Conservation (phyloP, 1,140 invertebrate species). For the Pseudomyrmex flavicornis region DNA sequence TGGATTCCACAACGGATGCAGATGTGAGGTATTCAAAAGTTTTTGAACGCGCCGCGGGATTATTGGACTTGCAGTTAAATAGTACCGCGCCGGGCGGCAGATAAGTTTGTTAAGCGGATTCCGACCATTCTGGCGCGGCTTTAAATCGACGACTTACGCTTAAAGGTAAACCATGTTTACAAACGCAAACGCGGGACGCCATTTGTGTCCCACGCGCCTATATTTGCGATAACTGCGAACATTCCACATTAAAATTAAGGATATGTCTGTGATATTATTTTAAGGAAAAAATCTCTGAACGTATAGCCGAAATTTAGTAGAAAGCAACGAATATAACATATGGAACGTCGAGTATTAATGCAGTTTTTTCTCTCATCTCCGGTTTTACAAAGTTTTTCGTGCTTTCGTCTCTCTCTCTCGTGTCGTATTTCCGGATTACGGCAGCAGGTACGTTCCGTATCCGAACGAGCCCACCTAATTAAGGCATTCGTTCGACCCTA, state of each 20-base stretch:
- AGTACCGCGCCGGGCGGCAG: conserved; percentile 37
- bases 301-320: no score
- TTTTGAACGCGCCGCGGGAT: neutral
- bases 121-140: conserved; percentile 6
- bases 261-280: neutral
- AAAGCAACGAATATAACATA: neutral
- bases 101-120: conserved; percentile 66
- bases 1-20: conserved; percentile 8
- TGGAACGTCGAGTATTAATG: neutral
- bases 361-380: conserved; percentile 29
- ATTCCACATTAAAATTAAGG: neutral
- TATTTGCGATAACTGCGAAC: neutral
- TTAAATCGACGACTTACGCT: conserved; percentile 54
- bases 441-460: conserved; percentile 15
- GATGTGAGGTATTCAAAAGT: conserved; percentile 24
- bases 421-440: conserved; percentile 41
- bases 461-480: conserved; percentile 63
- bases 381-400: conserved; percentile 18
- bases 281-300: neutral
- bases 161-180: conserved; percentile 30
- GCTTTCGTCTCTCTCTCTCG: conserved; percentile 4
- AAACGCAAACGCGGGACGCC: conserved; percentile 11
- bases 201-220: conserved; percentile 2
- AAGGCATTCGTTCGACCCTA: conserved; percentile 67
- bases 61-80: conserved; percentile 58